Base-by-base conservation (phyloP, 2,113 vertebrate genomes). In the Marmota monax region DNA sequence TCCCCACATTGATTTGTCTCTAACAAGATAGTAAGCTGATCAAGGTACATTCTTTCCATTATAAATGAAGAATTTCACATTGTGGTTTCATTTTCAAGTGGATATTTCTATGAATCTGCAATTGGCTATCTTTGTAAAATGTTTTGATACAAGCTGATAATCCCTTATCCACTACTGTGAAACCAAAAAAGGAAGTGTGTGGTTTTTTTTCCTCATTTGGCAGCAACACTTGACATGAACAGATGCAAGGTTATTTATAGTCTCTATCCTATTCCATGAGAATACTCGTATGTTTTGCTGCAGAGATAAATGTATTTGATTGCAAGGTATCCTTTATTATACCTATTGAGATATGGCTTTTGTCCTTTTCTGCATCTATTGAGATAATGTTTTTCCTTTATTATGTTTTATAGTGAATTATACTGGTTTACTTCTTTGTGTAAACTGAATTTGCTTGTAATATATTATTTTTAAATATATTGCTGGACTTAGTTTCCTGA, bases 241-340 rank as follows among this genome's bases (percentile, higher is more conserved):
- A 94, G 95, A 96, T 90, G 95, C 63, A 65, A 72, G 7, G 63
- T 74, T 96, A 96, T 97, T 97, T 97, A 95, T 94, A 94, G 94
- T 65, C 27, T 87, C 90, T 48, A 34, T 92, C 23, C 73, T 95
- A 48, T 61, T 93, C 78, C 82, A 11, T 45, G 80, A 88, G 56
- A 95, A 95, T 76, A 65, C 67, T 89, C 74, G 20, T 72, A 48
- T 79, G 86, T 86, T 96, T 94, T 83, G 79, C 32, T 63, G 61
- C 61, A 90, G 79, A 94, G 90, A 94, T 85, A 63, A 88, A 90
- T 94, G 91, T 65, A 78, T 80, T 95, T 91, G 88, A 92, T 95
- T 84, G 84, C 83, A 84, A 95, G 48, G n/a, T 88, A 51, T 79
- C 56, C 20, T 93, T 65, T 48, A 63, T 91, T 88, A 65, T 74